Evolutionary conservation across 2,113 vertebrate species (phyloP).

Genomic region (Psittacara wagleri): DNA sequence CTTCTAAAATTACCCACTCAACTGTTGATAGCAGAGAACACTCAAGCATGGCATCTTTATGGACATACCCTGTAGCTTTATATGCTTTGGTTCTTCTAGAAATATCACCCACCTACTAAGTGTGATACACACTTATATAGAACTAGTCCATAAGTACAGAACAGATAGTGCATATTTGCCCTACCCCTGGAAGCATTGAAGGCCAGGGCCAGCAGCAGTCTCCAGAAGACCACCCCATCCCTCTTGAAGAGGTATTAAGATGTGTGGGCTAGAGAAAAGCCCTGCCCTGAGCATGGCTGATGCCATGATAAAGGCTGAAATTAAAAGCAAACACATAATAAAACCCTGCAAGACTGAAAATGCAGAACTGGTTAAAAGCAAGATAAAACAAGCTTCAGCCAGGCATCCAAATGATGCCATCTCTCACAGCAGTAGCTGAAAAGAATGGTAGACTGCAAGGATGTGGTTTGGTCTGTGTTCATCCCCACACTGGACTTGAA

Average conservation of each 20-base stretch:
- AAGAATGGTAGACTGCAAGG: neutral
- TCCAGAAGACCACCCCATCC: fast-evolving
- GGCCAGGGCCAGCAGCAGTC: neutral
- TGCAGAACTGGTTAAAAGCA: neutral
- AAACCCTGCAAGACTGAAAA: neutral
- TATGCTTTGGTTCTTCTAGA: neutral
- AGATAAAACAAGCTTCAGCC: neutral
- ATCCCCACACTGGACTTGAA: neutral
- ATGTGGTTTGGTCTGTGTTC: neutral
- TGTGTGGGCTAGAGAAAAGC: neutral
- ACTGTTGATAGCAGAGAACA: neutral
- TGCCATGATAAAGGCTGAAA: neutral
- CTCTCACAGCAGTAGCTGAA: neutral
- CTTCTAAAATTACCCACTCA: neutral
- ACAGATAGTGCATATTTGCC: neutral
- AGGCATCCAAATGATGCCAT: neutral
- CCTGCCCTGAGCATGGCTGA: neutral
- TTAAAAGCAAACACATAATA: neutral
- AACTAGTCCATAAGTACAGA: neutral
- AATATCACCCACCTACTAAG: neutral
- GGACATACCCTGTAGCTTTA: neutral
- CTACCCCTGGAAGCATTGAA: neutral
- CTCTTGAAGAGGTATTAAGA: neutral
- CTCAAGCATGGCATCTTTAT: neutral
- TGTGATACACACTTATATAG: neutral